These are phyloP conservation scores for Aphis craccivora DNA, from an alignment of 1,140 invertebrate species.

Conservation along the genomic window DNA sequence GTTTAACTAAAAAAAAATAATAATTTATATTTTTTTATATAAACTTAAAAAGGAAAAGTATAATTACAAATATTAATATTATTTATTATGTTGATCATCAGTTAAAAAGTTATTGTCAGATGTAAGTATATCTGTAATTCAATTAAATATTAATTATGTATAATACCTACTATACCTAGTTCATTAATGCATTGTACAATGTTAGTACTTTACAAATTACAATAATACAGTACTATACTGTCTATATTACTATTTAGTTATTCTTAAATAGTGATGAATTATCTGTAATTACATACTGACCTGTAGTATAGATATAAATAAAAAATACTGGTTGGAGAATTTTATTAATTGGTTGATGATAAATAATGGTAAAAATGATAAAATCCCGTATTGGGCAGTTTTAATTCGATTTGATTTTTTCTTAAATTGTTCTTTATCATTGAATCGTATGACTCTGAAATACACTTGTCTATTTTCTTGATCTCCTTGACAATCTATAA, in stretches of 20 bases:
- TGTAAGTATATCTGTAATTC: background rate
- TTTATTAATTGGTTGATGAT: background rate
- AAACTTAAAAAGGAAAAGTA: no score
- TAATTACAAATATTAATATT: no score
- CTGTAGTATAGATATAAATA: constrained; percentile 30
- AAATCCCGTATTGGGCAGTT: background rate
- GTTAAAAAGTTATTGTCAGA: no score
- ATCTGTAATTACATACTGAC: background rate
- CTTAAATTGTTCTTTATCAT: constrained; percentile 33
- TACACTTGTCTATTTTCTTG: background rate
- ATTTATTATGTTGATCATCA: no score
- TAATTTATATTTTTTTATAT: no score
- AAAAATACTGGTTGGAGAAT: background rate
- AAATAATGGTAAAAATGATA: constrained; percentile 28
- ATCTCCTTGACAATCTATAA: constrained; percentile 1
- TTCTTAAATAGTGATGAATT: background rate
- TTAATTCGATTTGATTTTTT: constrained; percentile 19
- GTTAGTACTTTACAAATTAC: no score
- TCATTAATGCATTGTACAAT: background rate
- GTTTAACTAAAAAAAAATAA: no score
- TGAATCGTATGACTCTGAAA: background rate
- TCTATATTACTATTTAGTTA: background rate
- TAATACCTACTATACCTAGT: background rate
- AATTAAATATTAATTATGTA: background rate
- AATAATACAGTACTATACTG: background rate